These are phyloP conservation scores for Norana najaformis DNA, from an alignment of 2,888 invertebrate genomes.

Conservation along the genomic window DNA sequence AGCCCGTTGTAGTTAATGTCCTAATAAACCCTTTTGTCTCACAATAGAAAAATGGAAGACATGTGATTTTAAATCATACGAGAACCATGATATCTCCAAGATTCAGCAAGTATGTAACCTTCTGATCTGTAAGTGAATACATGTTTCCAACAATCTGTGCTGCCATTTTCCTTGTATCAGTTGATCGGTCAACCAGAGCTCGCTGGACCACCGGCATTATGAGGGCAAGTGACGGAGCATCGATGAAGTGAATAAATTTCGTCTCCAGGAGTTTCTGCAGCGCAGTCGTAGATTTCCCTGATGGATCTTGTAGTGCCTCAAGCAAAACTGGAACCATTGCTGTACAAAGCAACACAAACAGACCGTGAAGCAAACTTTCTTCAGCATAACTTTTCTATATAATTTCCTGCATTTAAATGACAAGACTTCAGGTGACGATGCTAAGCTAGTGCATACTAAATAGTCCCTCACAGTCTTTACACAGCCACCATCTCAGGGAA, in stretches of 20 bases:
- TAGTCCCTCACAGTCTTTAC: no score
- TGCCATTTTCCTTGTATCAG: constrained; percentile 97
- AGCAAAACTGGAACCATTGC: constrained; percentile 66
- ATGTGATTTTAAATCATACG: no score
- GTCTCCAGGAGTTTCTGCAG: constrained; percentile 77
- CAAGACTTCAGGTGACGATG: no score
- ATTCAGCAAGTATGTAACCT: constrained; percentile 64
- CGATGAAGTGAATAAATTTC: constrained; percentile 97
- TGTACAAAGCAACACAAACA: background rate
- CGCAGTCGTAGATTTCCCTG: constrained; percentile 87
- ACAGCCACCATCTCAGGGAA: no score
- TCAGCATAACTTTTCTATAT: no score
- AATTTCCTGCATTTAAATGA: no score
- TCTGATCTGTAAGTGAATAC: constrained; percentile 98
- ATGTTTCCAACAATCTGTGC: constrained; percentile 99
- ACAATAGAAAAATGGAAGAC: no score
- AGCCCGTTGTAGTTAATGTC: no score
- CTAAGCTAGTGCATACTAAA: no score
- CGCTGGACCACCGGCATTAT: constrained; percentile 99
- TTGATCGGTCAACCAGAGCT: constrained; percentile 94
- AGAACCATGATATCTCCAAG: no score
- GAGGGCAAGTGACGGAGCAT: constrained; percentile 94
- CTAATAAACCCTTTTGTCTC: no score
- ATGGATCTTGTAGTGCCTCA: constrained; percentile 91
- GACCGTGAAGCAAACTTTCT: no score